Conservation (phyloP, 2,113 vertebrate genomes). For the Oncorhynchus gorbuscha region DNA sequence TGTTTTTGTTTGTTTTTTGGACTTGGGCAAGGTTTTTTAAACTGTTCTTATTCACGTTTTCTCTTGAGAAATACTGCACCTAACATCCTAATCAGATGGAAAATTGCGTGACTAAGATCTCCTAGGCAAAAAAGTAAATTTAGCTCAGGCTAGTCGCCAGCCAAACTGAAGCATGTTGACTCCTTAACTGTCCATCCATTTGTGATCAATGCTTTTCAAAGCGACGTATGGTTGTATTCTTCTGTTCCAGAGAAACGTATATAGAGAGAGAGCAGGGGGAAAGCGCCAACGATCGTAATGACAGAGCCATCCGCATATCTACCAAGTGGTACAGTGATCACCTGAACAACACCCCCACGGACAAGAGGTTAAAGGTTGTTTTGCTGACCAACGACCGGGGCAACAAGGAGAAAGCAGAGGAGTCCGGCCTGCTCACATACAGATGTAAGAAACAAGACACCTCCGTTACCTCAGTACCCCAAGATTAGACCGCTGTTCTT, state of each 20-base stretch:
- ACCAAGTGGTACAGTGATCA: constrained; percentile 91
- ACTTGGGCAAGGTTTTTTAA: too few species aligned
- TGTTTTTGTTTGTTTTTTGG: too few species aligned
- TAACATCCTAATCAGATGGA: too few species aligned
- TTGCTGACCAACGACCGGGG: constrained; percentile 90
- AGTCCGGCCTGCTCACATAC: constrained; percentile 82
- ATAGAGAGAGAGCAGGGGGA: constrained; percentile 88
- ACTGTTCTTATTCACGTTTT: too few species aligned
- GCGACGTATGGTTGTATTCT: not conserved
- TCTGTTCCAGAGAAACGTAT: constrained; percentile 84
- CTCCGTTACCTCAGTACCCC: too few species aligned
- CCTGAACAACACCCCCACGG: constrained; percentile 66
- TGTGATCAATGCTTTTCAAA: not conserved
- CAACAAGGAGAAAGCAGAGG: constrained; percentile 89
- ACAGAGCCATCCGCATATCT: constrained; percentile 90
- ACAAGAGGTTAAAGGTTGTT: constrained; percentile 78
- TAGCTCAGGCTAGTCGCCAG: too few species aligned
- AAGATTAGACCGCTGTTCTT: too few species aligned
- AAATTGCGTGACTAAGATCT: too few species aligned
- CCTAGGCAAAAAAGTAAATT: too few species aligned
- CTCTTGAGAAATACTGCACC: too few species aligned
- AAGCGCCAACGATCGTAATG: constrained; percentile 91
- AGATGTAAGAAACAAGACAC: constrained; percentile 79
- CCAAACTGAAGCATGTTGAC: too few species aligned
- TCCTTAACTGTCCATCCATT: too few species aligned